Conservation (phyloP, 2,797 vertebrate species). For the Premnoplex brunnescens region DNA sequence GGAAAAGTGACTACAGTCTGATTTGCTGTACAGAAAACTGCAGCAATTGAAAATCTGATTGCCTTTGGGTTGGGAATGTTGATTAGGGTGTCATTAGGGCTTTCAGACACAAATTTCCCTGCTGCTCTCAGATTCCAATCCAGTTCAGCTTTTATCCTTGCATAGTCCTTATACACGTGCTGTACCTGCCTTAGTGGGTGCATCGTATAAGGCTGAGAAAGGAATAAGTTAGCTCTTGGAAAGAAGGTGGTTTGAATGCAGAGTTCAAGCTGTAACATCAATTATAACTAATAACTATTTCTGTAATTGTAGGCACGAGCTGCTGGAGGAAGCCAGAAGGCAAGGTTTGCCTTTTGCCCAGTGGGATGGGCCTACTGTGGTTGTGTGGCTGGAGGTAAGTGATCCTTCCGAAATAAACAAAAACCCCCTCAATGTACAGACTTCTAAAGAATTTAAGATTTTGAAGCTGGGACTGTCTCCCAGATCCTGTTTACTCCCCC, state of each 20-base stretch:
- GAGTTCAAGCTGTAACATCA: not conserved
- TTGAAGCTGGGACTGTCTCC: not conserved
- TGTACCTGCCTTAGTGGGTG: not conserved
- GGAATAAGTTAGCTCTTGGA: not conserved
- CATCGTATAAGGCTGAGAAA: not conserved
- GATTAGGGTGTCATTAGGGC: not conserved
- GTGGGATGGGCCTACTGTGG: constrained; percentile 97
- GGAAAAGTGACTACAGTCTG: not conserved
- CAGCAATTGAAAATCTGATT: not conserved
- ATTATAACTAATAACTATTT: not conserved
- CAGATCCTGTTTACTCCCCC: not conserved
- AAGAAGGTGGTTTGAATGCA: not conserved
- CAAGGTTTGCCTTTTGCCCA: constrained; percentile 94
- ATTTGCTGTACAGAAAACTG: not conserved
- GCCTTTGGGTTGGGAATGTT: not conserved
- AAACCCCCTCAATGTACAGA: not conserved
- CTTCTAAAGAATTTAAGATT: not conserved
- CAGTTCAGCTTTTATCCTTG: not conserved
- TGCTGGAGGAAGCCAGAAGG: constrained; percentile 93
- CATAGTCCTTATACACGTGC: not conserved
- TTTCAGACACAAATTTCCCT: not conserved
- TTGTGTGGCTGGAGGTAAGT: constrained; percentile 94
- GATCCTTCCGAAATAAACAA: not conserved
- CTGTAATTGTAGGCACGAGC: constrained; percentile 83
- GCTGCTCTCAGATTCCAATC: not conserved